These are phyloP conservation scores for Hirundichthys speculiger DNA, from an alignment of 2,113 vertebrate genomes.

Conservation along the genomic window DNA sequence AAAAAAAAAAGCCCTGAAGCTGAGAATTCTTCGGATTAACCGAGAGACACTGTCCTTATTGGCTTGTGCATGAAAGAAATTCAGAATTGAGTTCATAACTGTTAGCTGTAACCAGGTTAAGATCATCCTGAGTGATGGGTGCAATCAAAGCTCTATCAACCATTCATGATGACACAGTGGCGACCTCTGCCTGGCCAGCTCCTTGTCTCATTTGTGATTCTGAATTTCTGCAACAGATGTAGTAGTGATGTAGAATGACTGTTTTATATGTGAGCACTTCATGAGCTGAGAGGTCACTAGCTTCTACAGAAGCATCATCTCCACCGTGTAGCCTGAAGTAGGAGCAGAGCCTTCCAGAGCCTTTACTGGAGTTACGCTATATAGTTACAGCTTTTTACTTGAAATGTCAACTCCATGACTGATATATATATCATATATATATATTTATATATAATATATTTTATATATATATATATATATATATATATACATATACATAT, in stretches of 20 bases:
- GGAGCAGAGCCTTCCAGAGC: conserved; percentile 19
- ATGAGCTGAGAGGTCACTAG: conserved; percentile 50
- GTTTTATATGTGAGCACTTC: conserved; percentile 61
- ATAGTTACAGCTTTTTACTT: too few species aligned
- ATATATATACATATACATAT: too few species aligned
- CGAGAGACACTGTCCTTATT: conserved; percentile 41
- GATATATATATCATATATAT: too few species aligned
- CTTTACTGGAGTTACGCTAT: neutral
- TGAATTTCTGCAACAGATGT: conserved; percentile 32
- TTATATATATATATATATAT: too few species aligned
- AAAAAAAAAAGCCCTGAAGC: conserved; percentile 46
- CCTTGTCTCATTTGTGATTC: conserved; percentile 4
- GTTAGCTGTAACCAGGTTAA: conserved; percentile 49
- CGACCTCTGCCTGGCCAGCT: conserved; percentile 27
- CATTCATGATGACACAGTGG: conserved; percentile 41
- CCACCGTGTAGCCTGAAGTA: conserved; percentile 24
- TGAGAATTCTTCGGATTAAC: conserved; percentile 28
- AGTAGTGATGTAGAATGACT: conserved; percentile 51
- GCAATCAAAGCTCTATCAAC: conserved; percentile 57
- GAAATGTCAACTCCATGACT: too few species aligned
- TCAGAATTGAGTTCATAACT: conserved; percentile 30
- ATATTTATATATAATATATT: too few species aligned
- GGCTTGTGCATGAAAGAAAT: conserved; percentile 26
- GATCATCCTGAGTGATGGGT: conserved; percentile 51
- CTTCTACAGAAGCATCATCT: conserved; percentile 43